Conservation (phyloP, 2,113 vertebrate genomes). For the Eurypyga helias region DNA sequence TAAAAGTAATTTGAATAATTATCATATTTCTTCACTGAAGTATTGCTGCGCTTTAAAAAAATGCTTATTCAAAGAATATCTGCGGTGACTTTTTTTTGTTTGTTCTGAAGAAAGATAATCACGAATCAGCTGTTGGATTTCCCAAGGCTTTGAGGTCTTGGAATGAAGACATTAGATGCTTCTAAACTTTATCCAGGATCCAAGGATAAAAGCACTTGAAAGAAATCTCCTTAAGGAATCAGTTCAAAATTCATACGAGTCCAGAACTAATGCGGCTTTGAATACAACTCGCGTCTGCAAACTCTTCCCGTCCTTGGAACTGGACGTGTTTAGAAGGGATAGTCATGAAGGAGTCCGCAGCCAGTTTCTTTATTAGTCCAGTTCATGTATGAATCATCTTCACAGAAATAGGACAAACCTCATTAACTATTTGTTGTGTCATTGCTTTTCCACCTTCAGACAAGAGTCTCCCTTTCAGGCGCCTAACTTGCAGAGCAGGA, state of each 20-base stretch:
- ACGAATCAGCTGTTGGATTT: not conserved
- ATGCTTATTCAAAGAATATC: not conserved
- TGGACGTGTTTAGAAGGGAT: not conserved
- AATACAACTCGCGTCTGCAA: not conserved
- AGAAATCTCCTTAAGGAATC: not conserved
- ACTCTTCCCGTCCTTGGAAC: not conserved
- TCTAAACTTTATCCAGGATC: not conserved
- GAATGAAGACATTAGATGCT: not conserved
- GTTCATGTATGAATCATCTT: not conserved
- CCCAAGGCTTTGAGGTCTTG: not conserved
- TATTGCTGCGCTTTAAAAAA: not conserved
- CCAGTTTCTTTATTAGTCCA: not conserved
- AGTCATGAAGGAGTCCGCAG: not conserved
- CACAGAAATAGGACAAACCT: not conserved
- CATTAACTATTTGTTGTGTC: not conserved
- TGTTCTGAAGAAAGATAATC: not conserved
- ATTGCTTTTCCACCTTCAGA: not conserved
- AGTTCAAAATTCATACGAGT: not conserved
- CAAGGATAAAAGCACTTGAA: not conserved
- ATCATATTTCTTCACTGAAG: not conserved
- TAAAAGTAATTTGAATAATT: not conserved
- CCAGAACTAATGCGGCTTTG: not conserved
- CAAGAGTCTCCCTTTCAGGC: not conserved
- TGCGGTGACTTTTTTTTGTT: not conserved
- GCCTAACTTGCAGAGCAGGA: accelerated